These are phyloP conservation scores for Corythucha ciliata DNA, from an alignment of 2,888 invertebrate genomes.

Conservation along the genomic window DNA sequence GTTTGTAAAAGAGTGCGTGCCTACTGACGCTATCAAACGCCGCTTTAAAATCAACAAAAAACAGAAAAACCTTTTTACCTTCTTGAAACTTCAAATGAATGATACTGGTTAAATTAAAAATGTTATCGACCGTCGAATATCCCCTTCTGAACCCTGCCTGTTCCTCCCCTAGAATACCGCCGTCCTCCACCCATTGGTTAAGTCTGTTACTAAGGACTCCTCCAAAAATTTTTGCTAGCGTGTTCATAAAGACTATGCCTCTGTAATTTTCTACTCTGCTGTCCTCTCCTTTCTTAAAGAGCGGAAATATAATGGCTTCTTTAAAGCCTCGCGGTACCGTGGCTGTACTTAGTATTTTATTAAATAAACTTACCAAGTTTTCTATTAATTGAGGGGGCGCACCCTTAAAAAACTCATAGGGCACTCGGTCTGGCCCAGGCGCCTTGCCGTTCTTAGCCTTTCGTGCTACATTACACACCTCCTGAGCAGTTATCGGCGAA, in stretches of 20 bases:
- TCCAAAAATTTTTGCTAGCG: constrained; percentile 17
- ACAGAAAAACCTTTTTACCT: background rate
- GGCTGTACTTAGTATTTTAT: background rate
- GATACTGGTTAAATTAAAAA: background rate
- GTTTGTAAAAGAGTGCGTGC: constrained; percentile 10
- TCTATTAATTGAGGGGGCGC: background rate
- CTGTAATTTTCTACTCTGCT: constrained; percentile 18
- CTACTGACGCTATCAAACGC: constrained; percentile 31
- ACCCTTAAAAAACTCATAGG: constrained; percentile 5
- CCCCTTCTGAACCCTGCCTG: constrained; percentile 20
- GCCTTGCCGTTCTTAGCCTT: constrained; percentile 10
- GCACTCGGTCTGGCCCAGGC: constrained; percentile 7
- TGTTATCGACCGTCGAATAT: constrained; percentile 9
- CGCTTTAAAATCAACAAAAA: constrained; percentile 20
- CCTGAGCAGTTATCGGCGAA: constrained; percentile 7
- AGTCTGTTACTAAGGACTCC: constrained; percentile 14
- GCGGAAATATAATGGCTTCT: constrained; percentile 15
- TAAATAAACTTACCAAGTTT: background rate
- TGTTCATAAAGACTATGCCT: constrained; percentile 22
- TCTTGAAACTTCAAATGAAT: background rate
- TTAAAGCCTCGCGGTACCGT: background rate
- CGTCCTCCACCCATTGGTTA: constrained; percentile 16
- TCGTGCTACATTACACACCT: background rate
- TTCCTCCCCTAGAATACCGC: constrained; percentile 24
- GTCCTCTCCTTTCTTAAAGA: constrained; percentile 16